These are phyloP conservation scores for Geotrypetes seraphini DNA, from an alignment of 2,797 vertebrate genomes.

Conservation along the genomic window DNA sequence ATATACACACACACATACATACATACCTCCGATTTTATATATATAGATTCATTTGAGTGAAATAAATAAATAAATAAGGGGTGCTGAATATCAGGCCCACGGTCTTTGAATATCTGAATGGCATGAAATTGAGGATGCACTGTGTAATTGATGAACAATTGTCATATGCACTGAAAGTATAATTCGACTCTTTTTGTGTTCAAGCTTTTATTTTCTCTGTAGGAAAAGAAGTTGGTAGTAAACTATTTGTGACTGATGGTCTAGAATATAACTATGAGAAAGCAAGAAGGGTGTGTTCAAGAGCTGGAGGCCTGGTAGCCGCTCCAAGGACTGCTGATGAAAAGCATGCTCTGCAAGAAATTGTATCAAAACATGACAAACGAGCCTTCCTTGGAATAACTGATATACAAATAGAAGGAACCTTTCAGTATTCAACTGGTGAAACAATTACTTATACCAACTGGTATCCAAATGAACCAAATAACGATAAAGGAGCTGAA, in stretches of 20 bases:
- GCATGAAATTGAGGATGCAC: too few species aligned
- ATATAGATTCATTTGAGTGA: too few species aligned
- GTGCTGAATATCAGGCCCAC: too few species aligned
- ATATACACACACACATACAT: too few species aligned
- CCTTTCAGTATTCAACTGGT: not conserved
- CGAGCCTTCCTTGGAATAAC: not conserved
- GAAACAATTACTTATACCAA: not conserved
- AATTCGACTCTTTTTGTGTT: not conserved
- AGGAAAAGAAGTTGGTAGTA: conserved; percentile 19
- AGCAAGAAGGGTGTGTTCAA: conserved; percentile 8
- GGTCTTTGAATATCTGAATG: too few species aligned
- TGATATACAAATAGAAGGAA: not conserved
- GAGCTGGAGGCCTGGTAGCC: conserved; percentile 28
- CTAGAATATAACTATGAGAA: conserved; percentile 14
- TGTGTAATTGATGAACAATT: too few species aligned
- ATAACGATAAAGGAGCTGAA: conserved; percentile 4
- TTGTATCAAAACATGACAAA: not conserved
- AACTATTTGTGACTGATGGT: conserved; percentile 25
- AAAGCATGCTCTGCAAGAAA: not conserved
- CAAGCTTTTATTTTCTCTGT: conserved; percentile 22
- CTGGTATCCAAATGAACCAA: conserved; percentile 17
- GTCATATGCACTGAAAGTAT: too few species aligned
- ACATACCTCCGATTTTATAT: too few species aligned
- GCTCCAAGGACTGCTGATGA: conserved; percentile 23
- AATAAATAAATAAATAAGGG: too few species aligned